These are phyloP conservation scores for Lates japonicus DNA, from an alignment of 2,797 vertebrate species.

Conservation along the genomic window DNA sequence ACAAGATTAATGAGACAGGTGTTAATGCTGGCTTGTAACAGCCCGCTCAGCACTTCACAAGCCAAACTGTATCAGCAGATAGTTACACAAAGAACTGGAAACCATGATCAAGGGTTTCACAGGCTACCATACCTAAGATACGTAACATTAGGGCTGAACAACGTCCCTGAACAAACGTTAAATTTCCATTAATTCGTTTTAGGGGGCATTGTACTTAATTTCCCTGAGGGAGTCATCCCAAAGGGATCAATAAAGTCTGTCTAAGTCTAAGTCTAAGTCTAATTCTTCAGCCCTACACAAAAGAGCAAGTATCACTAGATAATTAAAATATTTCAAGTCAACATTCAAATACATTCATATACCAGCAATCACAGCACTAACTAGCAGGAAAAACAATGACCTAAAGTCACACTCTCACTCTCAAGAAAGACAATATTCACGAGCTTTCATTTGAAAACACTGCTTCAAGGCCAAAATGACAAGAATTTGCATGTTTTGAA, in stretches of 20 bases:
- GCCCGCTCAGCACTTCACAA: slow-evolving; percentile 18
- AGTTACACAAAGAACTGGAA: slow-evolving; percentile 22
- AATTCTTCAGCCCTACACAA: no score
- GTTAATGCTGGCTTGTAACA: background rate
- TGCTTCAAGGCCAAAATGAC: slow-evolving; percentile 23
- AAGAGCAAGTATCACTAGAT: background rate
- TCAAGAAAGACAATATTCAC: slow-evolving; percentile 2
- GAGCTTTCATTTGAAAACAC: slow-evolving; percentile 10
- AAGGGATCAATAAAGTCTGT: no score
- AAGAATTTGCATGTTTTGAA: slow-evolving; percentile 17
- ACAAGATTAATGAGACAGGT: slow-evolving; percentile 29
- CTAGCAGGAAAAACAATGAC: slow-evolving; percentile 1
- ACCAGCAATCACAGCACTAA: background rate
- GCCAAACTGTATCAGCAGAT: slow-evolving; percentile 30
- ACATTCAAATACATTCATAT: slow-evolving; percentile 6
- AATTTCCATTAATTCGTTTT: no score
- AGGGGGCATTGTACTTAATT: no score
- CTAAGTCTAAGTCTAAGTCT: no score
- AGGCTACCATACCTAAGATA: background rate
- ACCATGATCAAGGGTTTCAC: slow-evolving; percentile 5
- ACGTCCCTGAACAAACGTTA: no score
- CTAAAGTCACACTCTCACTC: background rate
- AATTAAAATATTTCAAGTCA: slow-evolving; percentile 4
- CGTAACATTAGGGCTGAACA: background rate
- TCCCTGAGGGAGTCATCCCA: no score